These are phyloP conservation scores for Porites lutea DNA, from an alignment of 64 coral and sea anemone species.

Conservation along the genomic window DNA sequence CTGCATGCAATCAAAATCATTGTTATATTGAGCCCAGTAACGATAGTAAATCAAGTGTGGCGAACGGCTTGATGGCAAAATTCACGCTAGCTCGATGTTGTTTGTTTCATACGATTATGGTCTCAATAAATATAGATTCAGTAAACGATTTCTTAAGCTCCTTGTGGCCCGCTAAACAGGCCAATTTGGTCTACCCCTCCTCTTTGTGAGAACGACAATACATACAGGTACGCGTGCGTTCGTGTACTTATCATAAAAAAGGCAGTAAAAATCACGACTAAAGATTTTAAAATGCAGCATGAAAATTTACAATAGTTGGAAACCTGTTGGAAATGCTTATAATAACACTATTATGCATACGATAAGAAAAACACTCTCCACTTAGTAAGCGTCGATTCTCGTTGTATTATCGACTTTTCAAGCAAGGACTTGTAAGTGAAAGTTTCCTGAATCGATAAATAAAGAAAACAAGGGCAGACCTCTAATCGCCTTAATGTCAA, in stretches of 20 bases:
- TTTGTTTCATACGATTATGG: conserved; percentile 51
- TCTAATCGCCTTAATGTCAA: conserved; percentile 72
- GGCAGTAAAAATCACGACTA: background rate
- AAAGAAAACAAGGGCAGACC: conserved; percentile 58
- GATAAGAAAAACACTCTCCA: background rate
- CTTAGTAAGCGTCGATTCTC: background rate
- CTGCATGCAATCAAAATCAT: conserved; percentile 54
- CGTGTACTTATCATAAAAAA: background rate
- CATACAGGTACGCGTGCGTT: background rate
- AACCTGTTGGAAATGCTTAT: background rate
- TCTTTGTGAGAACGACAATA: background rate
- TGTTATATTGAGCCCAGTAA: conserved; percentile 37
- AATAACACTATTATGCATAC: conserved; percentile 1
- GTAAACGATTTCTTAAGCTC: conserved; percentile 31
- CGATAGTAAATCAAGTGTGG: conserved; percentile 39
- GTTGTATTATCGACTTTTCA: background rate
- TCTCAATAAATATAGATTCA: conserved; percentile 16
- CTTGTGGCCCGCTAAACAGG: background rate
- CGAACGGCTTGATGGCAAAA: conserved; percentile 36
- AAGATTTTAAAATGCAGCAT: background rate
- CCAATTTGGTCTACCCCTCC: conserved; percentile 9
- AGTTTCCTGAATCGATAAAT: conserved; percentile 72
- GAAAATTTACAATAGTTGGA: conserved; percentile 10
- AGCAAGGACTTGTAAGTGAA: conserved; percentile 16
- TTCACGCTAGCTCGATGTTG: conserved; percentile 61